Conservation (phyloP, 2,113 vertebrate species). For the Scartelaos histophorus region DNA sequence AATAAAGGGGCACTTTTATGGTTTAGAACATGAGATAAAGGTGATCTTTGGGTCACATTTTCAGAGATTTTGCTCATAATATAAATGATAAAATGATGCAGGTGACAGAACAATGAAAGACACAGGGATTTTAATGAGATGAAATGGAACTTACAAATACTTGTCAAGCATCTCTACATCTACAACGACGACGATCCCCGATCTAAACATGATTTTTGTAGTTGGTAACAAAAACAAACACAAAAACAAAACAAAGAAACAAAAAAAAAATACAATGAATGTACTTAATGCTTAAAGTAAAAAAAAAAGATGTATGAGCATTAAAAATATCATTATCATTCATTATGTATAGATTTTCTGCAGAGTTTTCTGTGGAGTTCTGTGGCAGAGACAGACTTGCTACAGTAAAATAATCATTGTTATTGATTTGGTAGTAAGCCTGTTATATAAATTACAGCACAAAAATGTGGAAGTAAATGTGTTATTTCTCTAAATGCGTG, state of each 20-base stretch:
- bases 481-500: constrained; percentile 1
- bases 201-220: constrained; percentile 71
- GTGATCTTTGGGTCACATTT: background rate
- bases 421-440: background rate
- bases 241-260: constrained; percentile 18
- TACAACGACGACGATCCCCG: constrained; percentile 85
- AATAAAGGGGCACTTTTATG: background rate
- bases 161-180: constrained; percentile 82
- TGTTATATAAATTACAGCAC: background rate
- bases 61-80: background rate
- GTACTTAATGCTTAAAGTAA: too few species aligned
- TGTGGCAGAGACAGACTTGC: background rate
- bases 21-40: background rate
- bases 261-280: too few species aligned
- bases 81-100: background rate
- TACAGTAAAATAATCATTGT: too few species aligned
- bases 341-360: too few species aligned
- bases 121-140: constrained; percentile 53
- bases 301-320: too few species aligned
- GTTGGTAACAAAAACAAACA: constrained; percentile 41
- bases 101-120: constrained; percentile 20
- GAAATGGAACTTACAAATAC: constrained; percentile 79
- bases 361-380: background rate
- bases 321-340: too few species aligned
- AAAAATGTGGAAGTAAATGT: background rate